A percentile compares a stretch with the other conserved stretches of the same genome.
These are phyloP conservation scores for Phocides pigmalion DNA, from an alignment of 1,140 invertebrate species.

Conservation along the genomic window DNA sequence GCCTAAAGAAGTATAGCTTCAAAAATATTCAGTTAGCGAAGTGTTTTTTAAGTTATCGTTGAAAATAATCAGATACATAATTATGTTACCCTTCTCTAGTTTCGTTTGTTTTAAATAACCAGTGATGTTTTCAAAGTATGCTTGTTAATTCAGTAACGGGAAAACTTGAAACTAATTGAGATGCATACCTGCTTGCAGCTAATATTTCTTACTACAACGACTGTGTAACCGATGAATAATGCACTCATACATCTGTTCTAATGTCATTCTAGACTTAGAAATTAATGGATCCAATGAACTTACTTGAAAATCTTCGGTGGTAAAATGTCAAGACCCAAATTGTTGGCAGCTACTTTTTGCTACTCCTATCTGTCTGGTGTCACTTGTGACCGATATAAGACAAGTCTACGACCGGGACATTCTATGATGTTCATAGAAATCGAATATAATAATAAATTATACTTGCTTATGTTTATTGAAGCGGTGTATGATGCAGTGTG, in stretches of 20 bases:
- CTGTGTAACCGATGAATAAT: constrained; percentile 7
- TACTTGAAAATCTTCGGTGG: constrained; percentile 3
- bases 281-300: constrained; percentile 16
- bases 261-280: constrained; percentile 7
- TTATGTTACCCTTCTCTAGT: too few relatives aligned
- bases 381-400: constrained; percentile 1
- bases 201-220: not conserved
- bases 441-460: not conserved
- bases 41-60: too few relatives aligned
- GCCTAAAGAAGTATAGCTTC: too few relatives aligned
- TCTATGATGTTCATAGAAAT: not conserved
- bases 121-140: too few relatives aligned
- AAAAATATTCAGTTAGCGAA: too few relatives aligned
- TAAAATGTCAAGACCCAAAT: constrained; percentile 19
- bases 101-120: too few relatives aligned
- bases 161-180: not conserved
- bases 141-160: not conserved
- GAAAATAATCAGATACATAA: too few relatives aligned
- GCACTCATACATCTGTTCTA: not conserved
- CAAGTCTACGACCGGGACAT: not conserved
- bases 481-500: too few relatives aligned
- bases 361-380: constrained; percentile 7
- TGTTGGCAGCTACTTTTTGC: constrained; percentile 13
- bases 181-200: not conserved
- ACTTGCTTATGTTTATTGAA: too few relatives aligned